Base-by-base conservation (phyloP, 1,140 invertebrate species). In the Ips nitidus region DNA sequence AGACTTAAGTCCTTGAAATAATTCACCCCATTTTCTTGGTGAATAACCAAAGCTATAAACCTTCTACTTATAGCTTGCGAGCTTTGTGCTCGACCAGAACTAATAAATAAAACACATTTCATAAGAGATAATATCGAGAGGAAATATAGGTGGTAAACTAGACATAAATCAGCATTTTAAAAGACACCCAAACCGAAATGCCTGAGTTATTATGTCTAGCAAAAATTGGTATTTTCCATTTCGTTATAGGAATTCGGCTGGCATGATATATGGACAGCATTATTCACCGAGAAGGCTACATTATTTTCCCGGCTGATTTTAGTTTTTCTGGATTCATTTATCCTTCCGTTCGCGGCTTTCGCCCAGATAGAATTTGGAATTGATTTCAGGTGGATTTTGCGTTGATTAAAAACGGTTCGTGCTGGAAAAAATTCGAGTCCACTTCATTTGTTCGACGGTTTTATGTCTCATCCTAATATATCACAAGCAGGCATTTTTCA, bases 141-240 rank as follows among this genome's bases (percentile, higher is more conserved):
- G 53, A 70, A 70, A 70, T 70, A 64, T 69, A 70, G 68, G 60
- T 70, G 68, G 69, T 62, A 62, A 71, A 66, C 62, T 66, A 62
- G 8, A 66, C 69, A 71, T 71, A 66, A 71, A 71, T 71, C 69
- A 71, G 69, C 52, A 71, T 71, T 71, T 71, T 71, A 71, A 71
- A 71, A 57, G 56, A 71, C 69, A 71, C 43, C 50, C 62, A 45
- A 66, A 66, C 69, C 69, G 4, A 71, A 71, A 71, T 66, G 58
- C 47, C 69, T 66, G 63, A 71, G 57, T 66, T 71, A 71, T 66
- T 71, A 71, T 66, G 63, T 66, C 69, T 66, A 66, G 69, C 63
- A 71, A 71, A 71, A 71, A 71, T 71, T 71, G 69, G 63, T 71
- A 71, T 71, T 71, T 71, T 71, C 63, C 69, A 71, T 71, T 66